phyloP scores from a whole-genome alignment of 2,797 vertebrate species.

The Gymnodraco acuticeps region DNA sequence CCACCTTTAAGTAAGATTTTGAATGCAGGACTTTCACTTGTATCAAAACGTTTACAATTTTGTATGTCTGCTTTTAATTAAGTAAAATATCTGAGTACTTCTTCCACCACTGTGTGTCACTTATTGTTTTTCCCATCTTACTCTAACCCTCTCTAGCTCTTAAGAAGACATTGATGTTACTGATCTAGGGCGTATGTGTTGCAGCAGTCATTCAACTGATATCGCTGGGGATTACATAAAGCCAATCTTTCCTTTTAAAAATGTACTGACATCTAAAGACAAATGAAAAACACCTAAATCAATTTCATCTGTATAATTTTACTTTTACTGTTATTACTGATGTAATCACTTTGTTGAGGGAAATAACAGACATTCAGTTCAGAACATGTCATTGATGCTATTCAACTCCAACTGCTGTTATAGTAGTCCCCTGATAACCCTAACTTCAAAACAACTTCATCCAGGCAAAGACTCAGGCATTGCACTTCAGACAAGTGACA shows the following conservation, averaged over 20 bases:
- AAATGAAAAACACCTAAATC: neutral
- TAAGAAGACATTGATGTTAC: neutral
- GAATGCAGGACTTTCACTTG: too few species aligned
- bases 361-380: neutral
- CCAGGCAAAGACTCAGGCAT: slow-evolving; percentile 16
- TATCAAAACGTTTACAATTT: too few species aligned
- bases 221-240: neutral
- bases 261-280: neutral
- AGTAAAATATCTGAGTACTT: too few species aligned
- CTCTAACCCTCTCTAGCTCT: neutral
- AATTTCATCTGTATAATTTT: neutral
- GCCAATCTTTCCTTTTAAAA: neutral
- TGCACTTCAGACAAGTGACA: slow-evolving; percentile 21
- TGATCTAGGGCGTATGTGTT: neutral
- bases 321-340: neutral
- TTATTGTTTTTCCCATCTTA: slow-evolving; percentile 21
- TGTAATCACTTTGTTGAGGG: neutral
- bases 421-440: slow-evolving; percentile 14
- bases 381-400: neutral
- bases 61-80: too few species aligned
- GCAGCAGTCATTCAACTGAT: neutral
- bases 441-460: slow-evolving; percentile 18
- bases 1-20: too few species aligned
- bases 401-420: neutral
- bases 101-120: neutral